Conservation (phyloP, 1,140 invertebrate species). For the Heliconius hermathena region DNA sequence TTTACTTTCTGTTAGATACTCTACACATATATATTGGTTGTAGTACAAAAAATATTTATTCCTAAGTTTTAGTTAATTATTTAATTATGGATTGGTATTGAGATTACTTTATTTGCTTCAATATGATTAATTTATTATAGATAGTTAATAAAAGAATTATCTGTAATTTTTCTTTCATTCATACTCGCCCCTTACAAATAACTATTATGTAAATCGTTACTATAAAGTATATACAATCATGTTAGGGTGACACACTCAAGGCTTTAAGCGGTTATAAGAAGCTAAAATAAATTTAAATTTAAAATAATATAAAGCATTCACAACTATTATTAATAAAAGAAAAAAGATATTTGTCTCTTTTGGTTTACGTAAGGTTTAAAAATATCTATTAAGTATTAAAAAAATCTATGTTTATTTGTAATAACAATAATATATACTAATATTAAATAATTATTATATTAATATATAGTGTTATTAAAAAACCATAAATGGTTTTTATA, state of each 20-base stretch:
- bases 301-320: background rate
- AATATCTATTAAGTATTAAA: background rate
- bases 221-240: constrained; percentile 35
- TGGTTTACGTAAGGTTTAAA: background rate
- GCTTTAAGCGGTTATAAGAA: constrained; percentile 53
- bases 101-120: too few species aligned
- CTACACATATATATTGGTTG: too few species aligned
- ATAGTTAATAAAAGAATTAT: background rate
- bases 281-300: constrained; percentile 3
- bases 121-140: background rate
- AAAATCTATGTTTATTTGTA: too few species aligned
- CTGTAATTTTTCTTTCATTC: background rate
- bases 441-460: too few species aligned
- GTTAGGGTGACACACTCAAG: constrained; percentile 63
- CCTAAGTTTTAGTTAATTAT: too few species aligned
- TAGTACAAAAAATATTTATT: too few species aligned
- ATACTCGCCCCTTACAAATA: constrained; percentile 36
- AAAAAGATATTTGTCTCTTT: background rate
- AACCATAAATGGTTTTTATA: too few species aligned
- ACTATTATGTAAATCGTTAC: constrained; percentile 37
- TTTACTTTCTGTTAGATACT: too few species aligned
- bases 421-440: too few species aligned
- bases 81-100: too few species aligned
- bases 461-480: too few species aligned
- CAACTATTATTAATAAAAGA: background rate